Base-by-base conservation (phyloP, 2,888 invertebrate species). In the Caenorhabditis sp. region DNA sequence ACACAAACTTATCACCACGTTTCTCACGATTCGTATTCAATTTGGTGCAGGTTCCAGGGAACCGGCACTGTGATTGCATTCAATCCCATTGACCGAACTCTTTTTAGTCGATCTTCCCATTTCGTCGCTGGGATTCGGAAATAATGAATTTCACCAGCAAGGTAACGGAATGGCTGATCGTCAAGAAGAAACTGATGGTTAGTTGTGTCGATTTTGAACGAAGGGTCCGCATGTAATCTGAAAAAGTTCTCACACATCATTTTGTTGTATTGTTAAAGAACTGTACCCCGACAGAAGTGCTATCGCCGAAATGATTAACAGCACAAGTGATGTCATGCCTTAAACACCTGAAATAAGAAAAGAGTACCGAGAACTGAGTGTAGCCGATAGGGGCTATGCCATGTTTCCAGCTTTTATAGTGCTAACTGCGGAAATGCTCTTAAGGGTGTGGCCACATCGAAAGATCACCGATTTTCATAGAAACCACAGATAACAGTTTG, bases 91-190 rank as follows among this genome's bases (percentile, higher is more conserved):
- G 74, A 55, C 5, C 80, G 53, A 32, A 94, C 90, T 88, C 94
- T 94, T 58, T 92, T 90, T 74, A 95, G 90, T 58, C 94, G 92
- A 77, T 94, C 93, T 48, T 93, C 91, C 95, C 95, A 95, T 86
- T 93, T 93, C 22, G 91, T 91, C 37, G 92, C 92, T 2, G 94
- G 94, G 0, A 94, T 91, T 5, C 95, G 92, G 89, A 95, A 95
- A 90, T 95, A 95, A 89, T 95, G 95, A 87, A 95, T 91, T 15
- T 66, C 73, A 13, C 81, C 79, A 17, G 82, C 63, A 22, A 81
- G 46, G 17, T 79, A 82, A 7, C 92, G 92, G 85, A 94, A 92
- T 0, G 93, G 92, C 85, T 50, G 17, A 1, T 43, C 63, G 52
- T 63, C 63, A 8, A 63, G 63, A 7, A 63, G 27, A 32, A 63